Conservation (phyloP, 2,888 invertebrate genomes). For the Entomobrya multifasciata region DNA sequence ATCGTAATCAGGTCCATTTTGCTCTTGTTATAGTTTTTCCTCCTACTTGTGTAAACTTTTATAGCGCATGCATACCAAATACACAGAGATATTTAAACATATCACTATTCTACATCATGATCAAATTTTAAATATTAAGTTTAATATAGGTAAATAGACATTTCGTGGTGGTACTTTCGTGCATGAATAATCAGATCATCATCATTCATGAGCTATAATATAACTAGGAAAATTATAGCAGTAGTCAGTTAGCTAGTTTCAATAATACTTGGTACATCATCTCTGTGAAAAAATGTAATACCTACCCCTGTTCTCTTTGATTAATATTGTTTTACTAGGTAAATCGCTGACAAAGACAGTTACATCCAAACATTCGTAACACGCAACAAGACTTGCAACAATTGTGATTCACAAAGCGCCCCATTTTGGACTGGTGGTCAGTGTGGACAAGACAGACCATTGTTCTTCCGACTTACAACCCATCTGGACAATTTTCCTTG, state of each 20-base stretch:
- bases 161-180: neutral
- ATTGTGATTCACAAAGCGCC: too few species aligned
- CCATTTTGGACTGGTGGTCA: too few species aligned
- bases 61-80: too few species aligned
- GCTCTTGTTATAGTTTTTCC: neutral
- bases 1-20: neutral
- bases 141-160: neutral
- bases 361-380: neutral
- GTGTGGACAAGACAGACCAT: neutral
- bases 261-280: too few species aligned
- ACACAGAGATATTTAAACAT: neutral
- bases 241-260: too few species aligned
- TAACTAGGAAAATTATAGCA: neutral
- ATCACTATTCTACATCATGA: neutral
- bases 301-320: neutral
- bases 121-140: too few species aligned
- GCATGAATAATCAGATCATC: conserved; percentile 29
- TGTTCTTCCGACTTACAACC: neutral
- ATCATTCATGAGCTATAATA: neutral
- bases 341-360: neutral
- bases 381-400: neutral
- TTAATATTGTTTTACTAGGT: conserved; percentile 7
- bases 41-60: conserved; percentile 13
- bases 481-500: neutral
- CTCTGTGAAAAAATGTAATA: neutral